These are phyloP conservation scores for Bos indicus DNA, from an alignment of 2,113 vertebrate species.

Conservation along the genomic window DNA sequence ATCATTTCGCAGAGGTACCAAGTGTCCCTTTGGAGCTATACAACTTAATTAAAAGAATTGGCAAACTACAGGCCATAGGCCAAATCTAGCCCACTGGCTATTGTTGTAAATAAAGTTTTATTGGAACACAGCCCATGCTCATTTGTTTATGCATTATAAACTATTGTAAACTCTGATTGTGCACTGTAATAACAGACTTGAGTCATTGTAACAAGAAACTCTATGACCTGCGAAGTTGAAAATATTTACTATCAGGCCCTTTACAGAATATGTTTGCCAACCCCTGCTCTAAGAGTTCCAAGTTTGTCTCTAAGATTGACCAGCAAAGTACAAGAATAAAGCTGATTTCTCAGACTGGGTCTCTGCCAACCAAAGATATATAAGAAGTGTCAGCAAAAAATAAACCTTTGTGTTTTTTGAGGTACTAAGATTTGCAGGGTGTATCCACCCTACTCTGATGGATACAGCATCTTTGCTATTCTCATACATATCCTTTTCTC, in stretches of 20 bases:
- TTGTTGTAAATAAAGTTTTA: slow-evolving; percentile 7
- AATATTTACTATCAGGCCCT: neutral
- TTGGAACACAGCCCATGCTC: neutral
- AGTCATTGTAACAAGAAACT: neutral
- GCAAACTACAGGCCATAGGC: neutral
- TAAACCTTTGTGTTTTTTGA: neutral
- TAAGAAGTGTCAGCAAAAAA: neutral
- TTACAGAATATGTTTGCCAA: neutral
- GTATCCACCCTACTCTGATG: neutral
- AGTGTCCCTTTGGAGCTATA: neutral
- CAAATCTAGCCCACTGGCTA: neutral
- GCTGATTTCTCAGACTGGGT: neutral
- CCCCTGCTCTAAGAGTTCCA: neutral
- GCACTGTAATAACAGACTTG: neutral
- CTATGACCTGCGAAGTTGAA: neutral
- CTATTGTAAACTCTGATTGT: neutral
- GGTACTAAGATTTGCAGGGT: neutral
- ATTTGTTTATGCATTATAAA: neutral
- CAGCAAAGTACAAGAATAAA: neutral
- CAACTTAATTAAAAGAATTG: slow-evolving; percentile 13
- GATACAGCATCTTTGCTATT: neutral
- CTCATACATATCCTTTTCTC: neutral
- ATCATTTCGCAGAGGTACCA: neutral
- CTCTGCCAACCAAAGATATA: neutral
- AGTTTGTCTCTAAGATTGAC: neutral